Conservation (phyloP, 2,797 vertebrate genomes). For the Scleropages formosus region DNA sequence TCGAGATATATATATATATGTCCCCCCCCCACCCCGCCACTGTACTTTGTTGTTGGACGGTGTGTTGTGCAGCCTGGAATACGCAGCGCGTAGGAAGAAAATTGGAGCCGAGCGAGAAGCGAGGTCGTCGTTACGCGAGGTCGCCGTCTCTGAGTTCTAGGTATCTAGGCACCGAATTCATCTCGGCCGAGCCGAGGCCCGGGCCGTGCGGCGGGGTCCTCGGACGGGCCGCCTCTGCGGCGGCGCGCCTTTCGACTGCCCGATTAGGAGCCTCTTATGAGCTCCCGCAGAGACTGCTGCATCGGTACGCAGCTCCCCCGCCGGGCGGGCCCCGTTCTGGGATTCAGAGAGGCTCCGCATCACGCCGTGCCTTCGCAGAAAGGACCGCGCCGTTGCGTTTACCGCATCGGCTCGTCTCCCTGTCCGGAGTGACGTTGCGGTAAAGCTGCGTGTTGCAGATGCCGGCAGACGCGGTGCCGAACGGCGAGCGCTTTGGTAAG, state of each 20-base stretch:
- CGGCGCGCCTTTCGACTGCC: conserved; percentile 1
- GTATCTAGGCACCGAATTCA: neutral
- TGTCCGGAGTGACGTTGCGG: too few species aligned
- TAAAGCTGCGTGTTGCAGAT: too few species aligned
- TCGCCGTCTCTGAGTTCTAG: conserved; percentile 2
- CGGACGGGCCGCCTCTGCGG: neutral
- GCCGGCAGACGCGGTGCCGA: neutral
- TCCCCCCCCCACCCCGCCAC: neutral
- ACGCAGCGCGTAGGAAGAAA: conserved; percentile 9
- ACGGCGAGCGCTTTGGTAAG: too few species aligned
- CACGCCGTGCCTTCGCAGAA: too few species aligned
- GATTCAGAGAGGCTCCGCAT: too few species aligned
- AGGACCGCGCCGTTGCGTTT: too few species aligned
- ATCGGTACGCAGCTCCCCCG: neutral
- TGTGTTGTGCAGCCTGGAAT: conserved; percentile 8
- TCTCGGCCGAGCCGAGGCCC: neutral
- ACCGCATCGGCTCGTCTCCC: too few species aligned
- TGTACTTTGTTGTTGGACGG: neutral
- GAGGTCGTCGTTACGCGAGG: neutral
- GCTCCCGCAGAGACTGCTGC: neutral
- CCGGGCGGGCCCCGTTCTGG: too few species aligned
- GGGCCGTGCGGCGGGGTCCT: neutral
- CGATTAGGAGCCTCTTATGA: neutral
- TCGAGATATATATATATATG: neutral
- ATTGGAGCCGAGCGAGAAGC: conserved; percentile 19